phyloP scores from a whole-genome alignment of 53 echinoderm and acorn worm genomes.

The Echinarachnius parma region DNA sequence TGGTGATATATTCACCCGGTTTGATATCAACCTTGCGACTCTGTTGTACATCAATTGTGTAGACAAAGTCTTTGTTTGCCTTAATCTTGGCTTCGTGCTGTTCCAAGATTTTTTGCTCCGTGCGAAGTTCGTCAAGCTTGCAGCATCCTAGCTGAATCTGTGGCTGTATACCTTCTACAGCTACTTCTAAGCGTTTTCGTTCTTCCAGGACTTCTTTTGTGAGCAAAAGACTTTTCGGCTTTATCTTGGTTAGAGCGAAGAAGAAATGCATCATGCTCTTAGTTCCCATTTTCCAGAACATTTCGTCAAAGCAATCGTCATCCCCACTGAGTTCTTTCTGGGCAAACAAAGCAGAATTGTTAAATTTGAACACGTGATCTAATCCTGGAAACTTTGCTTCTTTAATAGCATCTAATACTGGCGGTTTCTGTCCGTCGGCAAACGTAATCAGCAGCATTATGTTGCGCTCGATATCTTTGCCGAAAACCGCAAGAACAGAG shows the following conservation, averaged over 20 bases:
- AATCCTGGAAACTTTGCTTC: conserved; percentile 36
- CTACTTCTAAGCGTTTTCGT: conserved; percentile 25
- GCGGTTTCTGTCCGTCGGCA: conserved; percentile 14
- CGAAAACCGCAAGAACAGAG: too few relatives aligned
- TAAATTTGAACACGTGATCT: conserved; percentile 15
- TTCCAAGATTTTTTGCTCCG: not conserved
- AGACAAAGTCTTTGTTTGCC: conserved; percentile 1
- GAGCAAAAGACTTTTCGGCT: conserved; percentile 46
- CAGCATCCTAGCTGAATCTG: not conserved
- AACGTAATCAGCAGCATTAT: conserved; percentile 3
- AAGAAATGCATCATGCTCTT: conserved; percentile 36
- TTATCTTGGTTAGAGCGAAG: not conserved
- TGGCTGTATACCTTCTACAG: not conserved
- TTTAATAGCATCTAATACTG: conserved; percentile 49
- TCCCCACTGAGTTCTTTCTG: too few relatives aligned
- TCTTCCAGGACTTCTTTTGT: too few relatives aligned
- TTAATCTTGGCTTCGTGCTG: conserved; percentile 3
- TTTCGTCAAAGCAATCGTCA: too few relatives aligned
- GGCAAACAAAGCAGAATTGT: too few relatives aligned
- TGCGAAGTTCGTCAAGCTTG: not conserved
- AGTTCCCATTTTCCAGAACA: conserved; percentile 57
- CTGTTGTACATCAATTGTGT: not conserved
- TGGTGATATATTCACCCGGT: not conserved
- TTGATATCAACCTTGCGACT: not conserved
- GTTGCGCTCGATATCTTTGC: conserved; percentile 3